Percentiles rank a stretch among this genome's conserved stretches.
phyloP scores from a whole-genome alignment of 2,797 vertebrate genomes.

The Melanotaenia trifasciata region DNA sequence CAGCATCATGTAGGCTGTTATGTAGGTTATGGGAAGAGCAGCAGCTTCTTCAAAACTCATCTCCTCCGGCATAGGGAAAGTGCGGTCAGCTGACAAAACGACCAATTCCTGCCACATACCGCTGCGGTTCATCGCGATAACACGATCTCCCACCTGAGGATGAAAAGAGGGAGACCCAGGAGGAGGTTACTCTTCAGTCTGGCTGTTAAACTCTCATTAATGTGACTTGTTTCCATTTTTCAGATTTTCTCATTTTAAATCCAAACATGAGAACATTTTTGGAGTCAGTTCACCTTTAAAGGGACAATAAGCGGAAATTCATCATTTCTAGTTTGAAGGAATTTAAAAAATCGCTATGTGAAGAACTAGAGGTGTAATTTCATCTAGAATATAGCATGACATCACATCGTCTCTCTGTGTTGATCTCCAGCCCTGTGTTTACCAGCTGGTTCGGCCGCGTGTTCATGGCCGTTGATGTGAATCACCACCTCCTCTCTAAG shows the following conservation, averaged over 20 bases:
- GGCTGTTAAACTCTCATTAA: background rate
- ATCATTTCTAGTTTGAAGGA: no score
- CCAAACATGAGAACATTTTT: background rate
- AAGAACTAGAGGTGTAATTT: no score
- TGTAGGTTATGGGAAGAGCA: constrained; percentile 88
- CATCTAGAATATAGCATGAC: no score
- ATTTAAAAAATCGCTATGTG: no score
- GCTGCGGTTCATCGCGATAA: constrained; percentile 82
- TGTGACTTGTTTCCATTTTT: no score
- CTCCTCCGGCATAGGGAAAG: constrained; percentile 88
- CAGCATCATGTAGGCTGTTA: constrained; percentile 92
- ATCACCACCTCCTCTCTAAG: no score
- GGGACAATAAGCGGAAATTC: no score
- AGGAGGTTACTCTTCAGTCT: background rate
- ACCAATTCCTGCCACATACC: constrained; percentile 92
- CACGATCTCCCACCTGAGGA: constrained; percentile 88
- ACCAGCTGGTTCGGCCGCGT: no score
- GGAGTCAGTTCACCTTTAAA: background rate
- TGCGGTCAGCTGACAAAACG: constrained; percentile 72
- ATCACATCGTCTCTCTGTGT: no score
- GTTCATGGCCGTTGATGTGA: no score
- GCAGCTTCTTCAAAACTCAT: constrained; percentile 94
- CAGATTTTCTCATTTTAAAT: background rate
- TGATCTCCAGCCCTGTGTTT: no score
- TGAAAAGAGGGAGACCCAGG: background rate